Percentiles rank a stretch among this genome's conserved stretches.
phyloP scores from a whole-genome alignment of 2,797 vertebrate species.

The Melanotaenia trifasciata region DNA sequence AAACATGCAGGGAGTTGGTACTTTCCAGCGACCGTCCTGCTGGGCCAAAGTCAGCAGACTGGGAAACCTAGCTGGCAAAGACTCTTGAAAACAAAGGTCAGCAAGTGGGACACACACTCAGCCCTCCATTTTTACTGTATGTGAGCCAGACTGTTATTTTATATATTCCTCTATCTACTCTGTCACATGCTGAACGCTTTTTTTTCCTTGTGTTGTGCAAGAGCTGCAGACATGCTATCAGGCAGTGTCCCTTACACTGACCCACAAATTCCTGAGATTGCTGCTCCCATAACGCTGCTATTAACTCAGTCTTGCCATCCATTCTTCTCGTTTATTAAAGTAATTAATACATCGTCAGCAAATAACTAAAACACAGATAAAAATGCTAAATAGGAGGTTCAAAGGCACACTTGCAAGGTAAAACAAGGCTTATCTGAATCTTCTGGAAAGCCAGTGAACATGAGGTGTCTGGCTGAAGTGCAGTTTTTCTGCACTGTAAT shows the following conservation, averaged over 20 bases:
- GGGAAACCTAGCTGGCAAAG: conserved; percentile 21
- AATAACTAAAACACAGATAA: not conserved
- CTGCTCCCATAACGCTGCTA: not conserved
- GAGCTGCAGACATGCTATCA: not conserved
- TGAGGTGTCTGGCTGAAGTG: no score
- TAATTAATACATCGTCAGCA: not conserved
- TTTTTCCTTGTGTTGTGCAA: not conserved
- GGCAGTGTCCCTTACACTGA: not conserved
- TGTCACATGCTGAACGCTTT: not conserved
- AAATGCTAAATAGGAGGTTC: not conserved
- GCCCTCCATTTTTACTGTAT: conserved; percentile 14
- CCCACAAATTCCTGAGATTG: not conserved
- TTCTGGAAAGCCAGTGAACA: no score
- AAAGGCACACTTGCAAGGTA: not conserved
- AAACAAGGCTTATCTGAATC: not conserved
- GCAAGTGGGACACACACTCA: conserved; percentile 40
- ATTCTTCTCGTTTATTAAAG: not conserved
- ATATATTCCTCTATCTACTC: not conserved
- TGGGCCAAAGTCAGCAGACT: conserved; percentile 64
- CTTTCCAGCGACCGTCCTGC: conserved; percentile 46
- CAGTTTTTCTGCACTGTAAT: no score
- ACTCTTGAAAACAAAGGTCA: conserved; percentile 45
- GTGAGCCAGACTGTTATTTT: not conserved
- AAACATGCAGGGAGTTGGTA: conserved; percentile 31
- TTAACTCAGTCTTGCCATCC: not conserved